Evolutionary conservation across 2,888 invertebrate genomes (phyloP).

Genomic region (Eustalomyia histrio): DNA sequence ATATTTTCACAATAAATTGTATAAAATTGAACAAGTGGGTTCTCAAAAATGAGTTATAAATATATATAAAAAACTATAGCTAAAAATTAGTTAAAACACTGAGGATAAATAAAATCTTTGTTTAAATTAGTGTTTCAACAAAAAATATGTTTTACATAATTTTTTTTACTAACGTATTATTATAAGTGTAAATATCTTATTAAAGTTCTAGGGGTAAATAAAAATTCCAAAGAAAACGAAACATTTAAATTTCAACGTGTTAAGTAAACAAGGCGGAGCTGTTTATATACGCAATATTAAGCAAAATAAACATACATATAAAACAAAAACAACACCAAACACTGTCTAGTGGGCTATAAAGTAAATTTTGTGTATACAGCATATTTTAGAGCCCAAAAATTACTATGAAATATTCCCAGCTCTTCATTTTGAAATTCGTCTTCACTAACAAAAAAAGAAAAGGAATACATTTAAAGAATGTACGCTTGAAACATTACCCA

Average conservation of each 20-base stretch:
- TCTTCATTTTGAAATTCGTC: slow-evolving; percentile 34
- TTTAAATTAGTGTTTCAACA: too few relatives aligned
- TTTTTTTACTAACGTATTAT: too few relatives aligned
- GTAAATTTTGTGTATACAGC: slow-evolving; percentile 24
- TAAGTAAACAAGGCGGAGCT: slow-evolving; percentile 8
- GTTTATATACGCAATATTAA: slow-evolving; percentile 33
- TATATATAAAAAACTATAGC: too few relatives aligned
- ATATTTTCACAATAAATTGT: too few relatives aligned
- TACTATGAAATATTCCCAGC: slow-evolving; percentile 36
- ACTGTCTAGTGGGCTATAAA: slow-evolving; percentile 41
- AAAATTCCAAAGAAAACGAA: background rate
- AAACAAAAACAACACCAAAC: slow-evolving; percentile 10
- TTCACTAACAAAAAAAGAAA: background rate
- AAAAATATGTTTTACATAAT: too few relatives aligned
- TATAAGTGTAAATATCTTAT: slow-evolving; percentile 12
- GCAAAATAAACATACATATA: slow-evolving; percentile 9
- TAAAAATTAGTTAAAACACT: too few relatives aligned
- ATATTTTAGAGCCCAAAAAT: slow-evolving; percentile 37
- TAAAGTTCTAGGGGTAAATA: slow-evolving; percentile 5
- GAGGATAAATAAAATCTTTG: too few relatives aligned
- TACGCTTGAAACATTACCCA: slow-evolving; percentile 14
- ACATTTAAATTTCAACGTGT: slow-evolving; percentile 12
- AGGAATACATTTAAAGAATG: slow-evolving; percentile 10
- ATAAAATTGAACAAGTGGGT: too few relatives aligned
- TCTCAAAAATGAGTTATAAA: too few relatives aligned